Evolutionary conservation across 2,888 invertebrate species (phyloP).

Genomic region (Scaptomyza polygonia): DNA sequence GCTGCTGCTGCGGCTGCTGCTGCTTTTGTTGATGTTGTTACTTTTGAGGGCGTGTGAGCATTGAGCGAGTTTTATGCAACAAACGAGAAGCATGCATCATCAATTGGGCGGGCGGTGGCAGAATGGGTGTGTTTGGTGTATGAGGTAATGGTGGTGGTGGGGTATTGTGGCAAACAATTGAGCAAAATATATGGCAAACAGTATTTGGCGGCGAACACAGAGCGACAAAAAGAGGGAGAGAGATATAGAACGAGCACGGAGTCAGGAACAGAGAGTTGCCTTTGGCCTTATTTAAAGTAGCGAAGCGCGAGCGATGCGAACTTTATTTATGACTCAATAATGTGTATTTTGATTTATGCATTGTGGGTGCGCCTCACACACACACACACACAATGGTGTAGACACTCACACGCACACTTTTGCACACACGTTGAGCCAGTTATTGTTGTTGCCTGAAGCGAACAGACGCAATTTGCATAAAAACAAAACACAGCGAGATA

Average conservation of each 20-base stretch:
- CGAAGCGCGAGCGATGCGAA: constrained; percentile 60
- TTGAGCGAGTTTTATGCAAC: constrained; percentile 80
- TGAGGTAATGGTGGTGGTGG: constrained; percentile 1
- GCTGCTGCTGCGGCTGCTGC: constrained; percentile 25
- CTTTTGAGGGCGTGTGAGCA: constrained; percentile 72
- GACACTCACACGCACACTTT: constrained; percentile 8
- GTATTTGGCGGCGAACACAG: constrained; percentile 45
- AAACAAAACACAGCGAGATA: constrained; percentile 46
- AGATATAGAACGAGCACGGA: constrained; percentile 16
- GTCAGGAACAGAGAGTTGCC: constrained; percentile 57
- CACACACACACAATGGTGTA: constrained; percentile 20
- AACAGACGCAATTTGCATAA: constrained; percentile 66
- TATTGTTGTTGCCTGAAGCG: constrained; percentile 60
- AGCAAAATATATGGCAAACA: constrained; percentile 71
- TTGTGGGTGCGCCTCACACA: constrained; percentile 66
- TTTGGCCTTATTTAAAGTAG: constrained; percentile 76
- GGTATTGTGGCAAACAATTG: constrained; percentile 64
- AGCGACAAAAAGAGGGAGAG: neutral
- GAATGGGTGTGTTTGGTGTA: constrained; percentile 6
- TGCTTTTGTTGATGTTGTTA: constrained; percentile 38
- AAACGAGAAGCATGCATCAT: constrained; percentile 63
- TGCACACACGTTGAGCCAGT: constrained; percentile 33
- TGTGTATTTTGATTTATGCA: constrained; percentile 81
- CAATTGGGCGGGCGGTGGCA: constrained; percentile 43
- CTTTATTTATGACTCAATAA: constrained; percentile 81